Conservation (phyloP, 2,888 invertebrate genomes). For the Sericinus montela region DNA sequence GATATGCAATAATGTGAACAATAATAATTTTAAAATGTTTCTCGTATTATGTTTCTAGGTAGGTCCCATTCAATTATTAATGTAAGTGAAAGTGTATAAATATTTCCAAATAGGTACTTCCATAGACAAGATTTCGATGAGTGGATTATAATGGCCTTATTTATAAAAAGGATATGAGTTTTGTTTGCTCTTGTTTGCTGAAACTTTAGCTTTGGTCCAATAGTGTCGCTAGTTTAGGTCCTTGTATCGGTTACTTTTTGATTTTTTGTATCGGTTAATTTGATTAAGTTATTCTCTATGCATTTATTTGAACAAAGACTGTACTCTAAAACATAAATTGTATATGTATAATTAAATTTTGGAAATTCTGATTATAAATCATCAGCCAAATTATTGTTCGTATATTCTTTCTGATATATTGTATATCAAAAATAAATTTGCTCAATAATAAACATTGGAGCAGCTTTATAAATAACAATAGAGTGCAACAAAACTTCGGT, state of each 20-base stretch:
- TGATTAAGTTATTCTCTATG: conserved; percentile 29
- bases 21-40: conserved; percentile 46
- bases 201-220: conserved; percentile 25
- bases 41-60: conserved; percentile 64
- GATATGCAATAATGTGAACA: conserved; percentile 65
- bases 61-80: conserved; percentile 73
- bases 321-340: not conserved
- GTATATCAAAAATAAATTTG: not conserved
- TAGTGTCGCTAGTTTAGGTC: conserved; percentile 67
- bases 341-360: not conserved
- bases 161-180: conserved; percentile 38
- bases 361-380: not conserved
- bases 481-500: not conserved
- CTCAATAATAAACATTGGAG: conserved; percentile 1
- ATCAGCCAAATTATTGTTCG: not conserved
- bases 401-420: not conserved
- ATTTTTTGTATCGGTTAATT: too few relatives aligned
- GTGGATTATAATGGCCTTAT: conserved; percentile 64
- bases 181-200: conserved; percentile 30
- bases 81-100: conserved; percentile 74
- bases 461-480: too few relatives aligned
- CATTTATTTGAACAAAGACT: conserved; percentile 23
- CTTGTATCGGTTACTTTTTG: conserved; percentile 38
- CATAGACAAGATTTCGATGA: conserved; percentile 41
- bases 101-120: conserved; percentile 64